Base-by-base conservation (phyloP, 2,113 vertebrate species). In the Ailurus styani region DNA sequence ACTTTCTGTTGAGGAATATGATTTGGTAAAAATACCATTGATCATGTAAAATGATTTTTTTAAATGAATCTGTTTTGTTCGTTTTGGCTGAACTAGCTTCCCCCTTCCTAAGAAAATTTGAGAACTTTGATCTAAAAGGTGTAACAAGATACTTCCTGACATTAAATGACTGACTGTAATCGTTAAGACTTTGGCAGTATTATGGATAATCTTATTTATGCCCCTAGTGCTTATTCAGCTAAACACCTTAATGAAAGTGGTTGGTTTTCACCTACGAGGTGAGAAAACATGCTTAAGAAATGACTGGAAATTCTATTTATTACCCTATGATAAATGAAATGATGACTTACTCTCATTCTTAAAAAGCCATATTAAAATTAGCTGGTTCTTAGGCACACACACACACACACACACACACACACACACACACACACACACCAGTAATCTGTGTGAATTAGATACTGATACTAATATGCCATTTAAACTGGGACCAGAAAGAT, bases 221-320 rank as follows among this genome's bases (percentile, higher is more conserved):
- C 47, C 54, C 11, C 17, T 55, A 20, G 45, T 55, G 50, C 34
- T 93, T 21, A 62, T 2, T 50, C 12, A 29, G 68, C 20, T 60
- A 37, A 87, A 37, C 2, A 13, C 29, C 42, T 60, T 60, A 88
- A 73, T 95, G 45, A 77, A 78, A 78, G 45, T 82, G 52, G 18
- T 42, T 95, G 34, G 27, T 68, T 91, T 73, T 64, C 17, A 87
- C n/a, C 45, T 89, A 72, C 64, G 17, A 60, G 72, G 68, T 90
- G 92, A 95, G 60, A 95, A 87, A 98, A 95, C 34, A 73, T 93
- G 89, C 96, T 96, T 98, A 98, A 97, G 96, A 97, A 96, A 96
- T 90, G 62, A 64, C 13, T 87, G 82, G 60, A 96, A 92, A 42
- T 97, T 50, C 86, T 88, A 70, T 81, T 81, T 73, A 90, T 91